phyloP scores from a whole-genome alignment of 2,113 vertebrate species.

The Forbesichthys agassizii region DNA sequence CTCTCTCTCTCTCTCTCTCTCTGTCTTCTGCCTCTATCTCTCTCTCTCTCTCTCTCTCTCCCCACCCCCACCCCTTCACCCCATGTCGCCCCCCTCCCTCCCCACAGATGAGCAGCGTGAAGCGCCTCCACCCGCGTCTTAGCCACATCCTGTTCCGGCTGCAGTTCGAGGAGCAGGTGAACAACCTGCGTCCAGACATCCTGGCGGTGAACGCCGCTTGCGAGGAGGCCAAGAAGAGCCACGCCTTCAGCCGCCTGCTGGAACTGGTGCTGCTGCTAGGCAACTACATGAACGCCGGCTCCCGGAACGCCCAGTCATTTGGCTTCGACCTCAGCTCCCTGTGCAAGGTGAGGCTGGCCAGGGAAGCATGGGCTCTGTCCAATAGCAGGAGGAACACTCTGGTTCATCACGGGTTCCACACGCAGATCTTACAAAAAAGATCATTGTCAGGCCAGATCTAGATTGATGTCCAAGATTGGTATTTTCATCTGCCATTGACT shows the following conservation, averaged over 20 bases:
- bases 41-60: constrained; percentile 15
- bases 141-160: constrained; percentile 95
- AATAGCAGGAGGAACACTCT: no score
- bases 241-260: constrained; percentile 87
- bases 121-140: constrained; percentile 88
- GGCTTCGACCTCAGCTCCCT: constrained; percentile 96
- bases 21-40: background rate
- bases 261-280: constrained; percentile 94
- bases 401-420: no score
- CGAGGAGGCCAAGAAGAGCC: constrained; percentile 92
- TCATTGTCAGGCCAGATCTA: no score
- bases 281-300: constrained; percentile 98
- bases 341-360: constrained; percentile 87
- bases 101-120: constrained; percentile 92
- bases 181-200: constrained; percentile 93
- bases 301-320: constrained; percentile 92
- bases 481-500: no score
- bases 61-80: background rate
- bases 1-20: background rate
- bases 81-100: constrained; percentile 26
- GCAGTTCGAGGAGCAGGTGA: constrained; percentile 97
- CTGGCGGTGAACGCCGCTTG: constrained; percentile 91
- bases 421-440: no score
- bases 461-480: no score
- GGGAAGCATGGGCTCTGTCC: no score